phyloP scores from a whole-genome alignment of 2,888 invertebrate genomes.

The Platycheirus albimanus region DNA sequence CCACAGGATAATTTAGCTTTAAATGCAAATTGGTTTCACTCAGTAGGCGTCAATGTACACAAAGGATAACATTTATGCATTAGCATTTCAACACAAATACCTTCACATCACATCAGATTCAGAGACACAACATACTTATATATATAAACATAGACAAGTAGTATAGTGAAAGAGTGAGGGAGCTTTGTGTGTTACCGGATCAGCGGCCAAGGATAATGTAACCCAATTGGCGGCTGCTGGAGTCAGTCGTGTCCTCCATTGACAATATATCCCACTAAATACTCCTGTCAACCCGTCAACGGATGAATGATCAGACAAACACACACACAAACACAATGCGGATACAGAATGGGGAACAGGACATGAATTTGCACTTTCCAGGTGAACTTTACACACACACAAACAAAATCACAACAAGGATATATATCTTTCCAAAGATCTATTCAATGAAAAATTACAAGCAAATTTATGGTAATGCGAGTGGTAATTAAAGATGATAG shows the following conservation, averaged over 20 bases:
- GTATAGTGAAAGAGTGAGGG: background rate
- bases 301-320: slow-evolving; percentile 43
- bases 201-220: slow-evolving; percentile 69
- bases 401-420: background rate
- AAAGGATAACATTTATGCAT: slow-evolving; percentile 56
- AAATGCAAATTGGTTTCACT: slow-evolving; percentile 70
- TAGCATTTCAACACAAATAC: slow-evolving; percentile 37
- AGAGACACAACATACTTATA: slow-evolving; percentile 8
- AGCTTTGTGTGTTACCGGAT: slow-evolving; percentile 54
- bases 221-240: slow-evolving; percentile 18
- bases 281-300: slow-evolving; percentile 63
- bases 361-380: slow-evolving; percentile 39
- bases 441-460: slow-evolving; percentile 63
- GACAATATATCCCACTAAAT: slow-evolving; percentile 43
- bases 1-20: slow-evolving; percentile 77
- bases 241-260: slow-evolving; percentile 26
- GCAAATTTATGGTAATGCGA: slow-evolving; percentile 68
- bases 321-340: slow-evolving; percentile 19
- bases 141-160: background rate
- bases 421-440: background rate
- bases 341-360: slow-evolving; percentile 11
- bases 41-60: slow-evolving; percentile 50
- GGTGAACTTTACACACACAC: slow-evolving; percentile 3
- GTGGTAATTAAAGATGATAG: slow-evolving; percentile 70
- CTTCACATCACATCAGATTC: background rate